A percentile compares a stretch with the other conserved stretches of the same genome.
Conservation (phyloP, 1,140 invertebrate genomes). For the Aricia agestis region DNA sequence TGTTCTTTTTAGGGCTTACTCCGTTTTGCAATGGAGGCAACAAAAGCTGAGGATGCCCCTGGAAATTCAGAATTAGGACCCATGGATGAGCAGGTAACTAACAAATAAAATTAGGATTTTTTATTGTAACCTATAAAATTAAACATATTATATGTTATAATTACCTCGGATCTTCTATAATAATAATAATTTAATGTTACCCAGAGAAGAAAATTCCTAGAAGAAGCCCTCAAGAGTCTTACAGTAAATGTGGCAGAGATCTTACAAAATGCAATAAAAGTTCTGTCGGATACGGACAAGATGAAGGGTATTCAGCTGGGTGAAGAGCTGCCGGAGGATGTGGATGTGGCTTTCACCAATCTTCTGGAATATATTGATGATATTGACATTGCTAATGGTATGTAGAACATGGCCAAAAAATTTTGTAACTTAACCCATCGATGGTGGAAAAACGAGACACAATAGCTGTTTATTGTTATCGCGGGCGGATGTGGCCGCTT, state of each 20-base stretch:
- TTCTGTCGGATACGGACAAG: constrained; percentile 73
- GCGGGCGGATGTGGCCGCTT: too few relatives aligned
- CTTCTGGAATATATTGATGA: constrained; percentile 81
- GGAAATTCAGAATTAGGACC: constrained; percentile 64
- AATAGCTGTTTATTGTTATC: too few relatives aligned
- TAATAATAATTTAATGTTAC: neutral
- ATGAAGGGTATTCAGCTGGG: constrained; percentile 69
- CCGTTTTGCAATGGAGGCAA: constrained; percentile 80
- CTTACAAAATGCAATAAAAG: constrained; percentile 78
- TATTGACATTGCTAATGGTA: constrained; percentile 85
- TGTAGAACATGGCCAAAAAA: constrained; percentile 25
- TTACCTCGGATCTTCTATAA: neutral
- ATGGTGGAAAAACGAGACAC: too few relatives aligned
- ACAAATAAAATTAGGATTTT: neutral
- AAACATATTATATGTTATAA: neutral
- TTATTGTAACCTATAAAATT: neutral
- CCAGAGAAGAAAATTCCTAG: constrained; percentile 82
- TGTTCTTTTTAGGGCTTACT: constrained; percentile 76
- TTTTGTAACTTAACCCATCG: too few relatives aligned
- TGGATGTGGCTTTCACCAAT: constrained; percentile 77
- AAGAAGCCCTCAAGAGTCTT: constrained; percentile 80
- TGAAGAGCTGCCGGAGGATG: constrained; percentile 76
- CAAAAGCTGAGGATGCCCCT: constrained; percentile 76
- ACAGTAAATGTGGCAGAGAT: constrained; percentile 81
- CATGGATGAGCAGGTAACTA: constrained; percentile 79